Base-by-base conservation (phyloP, 2,113 vertebrate species). In the Phalacrocorax carbo region DNA sequence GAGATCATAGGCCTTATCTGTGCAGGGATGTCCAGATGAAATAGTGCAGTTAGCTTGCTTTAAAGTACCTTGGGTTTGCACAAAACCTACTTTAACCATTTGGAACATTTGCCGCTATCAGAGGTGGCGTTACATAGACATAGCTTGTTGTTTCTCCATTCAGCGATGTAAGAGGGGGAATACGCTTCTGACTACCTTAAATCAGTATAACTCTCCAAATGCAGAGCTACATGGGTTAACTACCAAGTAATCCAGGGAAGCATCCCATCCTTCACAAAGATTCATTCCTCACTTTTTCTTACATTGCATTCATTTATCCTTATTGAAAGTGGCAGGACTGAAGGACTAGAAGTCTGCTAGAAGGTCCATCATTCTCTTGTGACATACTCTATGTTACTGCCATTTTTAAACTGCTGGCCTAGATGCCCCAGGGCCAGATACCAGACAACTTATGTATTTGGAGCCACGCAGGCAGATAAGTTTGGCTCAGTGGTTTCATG, bases 1-100 rank as follows among this genome's bases (percentile, higher is more conserved):
- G 52, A 82, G 57, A 94, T 71, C 84, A 85, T 9, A 91, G 38
- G 36, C 58, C 58, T 96, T 96, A 95, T 93, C 93, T 91, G 32
- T 0, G 1, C 52, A 57, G 27, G 44, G 49, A 82, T 89, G 7
- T 48, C 76, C 44, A 76, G 81, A 72, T 75, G 29, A 96, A 93
- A 86, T 30, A 42, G 57, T 7, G 36, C 70, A 44, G 52, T 51
- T 55, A 51, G 10, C 60, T 79, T 84, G 38, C 61, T 84, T 42
- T 65, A 69, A 38, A 76, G 66, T 48, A 54, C 49, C 29, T 49
- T 13, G 36, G 36, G 19, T 76, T 94, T 88, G 54, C 54, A 21
- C 40, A 80, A 94, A 94, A 22, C 17, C 60, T 49, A 10, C 51
- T 76, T 69, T n/a, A 79, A 61, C 25, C 1, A 2, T 80, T 94